Percentiles rank a stretch among this genome's conserved stretches.
These are phyloP conservation scores for Tiphia femorata DNA, from an alignment of 2,888 invertebrate genomes.

Conservation along the genomic window DNA sequence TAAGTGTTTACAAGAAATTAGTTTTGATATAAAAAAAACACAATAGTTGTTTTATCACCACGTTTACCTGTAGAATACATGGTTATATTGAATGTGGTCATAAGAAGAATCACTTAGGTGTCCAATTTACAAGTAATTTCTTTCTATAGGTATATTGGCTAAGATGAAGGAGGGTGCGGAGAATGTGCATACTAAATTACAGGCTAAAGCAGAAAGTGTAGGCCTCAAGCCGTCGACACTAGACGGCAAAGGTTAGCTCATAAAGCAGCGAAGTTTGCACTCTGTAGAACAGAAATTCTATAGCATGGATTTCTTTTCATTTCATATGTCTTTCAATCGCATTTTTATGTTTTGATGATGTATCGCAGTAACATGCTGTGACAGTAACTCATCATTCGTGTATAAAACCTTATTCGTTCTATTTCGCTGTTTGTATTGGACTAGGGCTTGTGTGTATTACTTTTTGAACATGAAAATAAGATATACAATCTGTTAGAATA, in stretches of 20 bases:
- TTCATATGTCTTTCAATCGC: too few relatives aligned
- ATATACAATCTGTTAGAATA: too few relatives aligned
- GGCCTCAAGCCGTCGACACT: conserved; percentile 70
- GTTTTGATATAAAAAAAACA: background rate
- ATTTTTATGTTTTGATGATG: too few relatives aligned
- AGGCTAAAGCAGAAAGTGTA: conserved; percentile 91
- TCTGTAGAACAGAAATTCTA: conserved; percentile 15
- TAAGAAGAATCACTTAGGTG: background rate
- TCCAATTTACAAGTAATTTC: conserved; percentile 37
- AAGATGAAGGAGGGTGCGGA: conserved; percentile 98
- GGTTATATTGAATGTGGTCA: too few relatives aligned
- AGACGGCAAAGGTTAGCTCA: conserved; percentile 68
- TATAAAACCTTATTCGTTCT: too few relatives aligned
- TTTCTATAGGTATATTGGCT: conserved; percentile 83
- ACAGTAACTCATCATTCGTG: too few relatives aligned
- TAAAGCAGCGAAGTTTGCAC: conserved; percentile 26
- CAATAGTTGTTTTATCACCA: background rate
- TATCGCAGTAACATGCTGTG: too few relatives aligned
- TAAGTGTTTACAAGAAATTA: too few relatives aligned
- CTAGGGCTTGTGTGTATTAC: too few relatives aligned
- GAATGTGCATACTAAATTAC: conserved; percentile 91
- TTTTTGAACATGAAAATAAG: too few relatives aligned
- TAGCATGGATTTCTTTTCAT: conserved; percentile 43
- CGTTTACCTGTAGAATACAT: background rate
- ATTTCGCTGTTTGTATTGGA: too few relatives aligned